Percentiles rank a stretch among this genome's conserved stretches.
Evolutionary conservation across 2,888 invertebrate species (phyloP).

Genomic region (Andricus curvator): DNA sequence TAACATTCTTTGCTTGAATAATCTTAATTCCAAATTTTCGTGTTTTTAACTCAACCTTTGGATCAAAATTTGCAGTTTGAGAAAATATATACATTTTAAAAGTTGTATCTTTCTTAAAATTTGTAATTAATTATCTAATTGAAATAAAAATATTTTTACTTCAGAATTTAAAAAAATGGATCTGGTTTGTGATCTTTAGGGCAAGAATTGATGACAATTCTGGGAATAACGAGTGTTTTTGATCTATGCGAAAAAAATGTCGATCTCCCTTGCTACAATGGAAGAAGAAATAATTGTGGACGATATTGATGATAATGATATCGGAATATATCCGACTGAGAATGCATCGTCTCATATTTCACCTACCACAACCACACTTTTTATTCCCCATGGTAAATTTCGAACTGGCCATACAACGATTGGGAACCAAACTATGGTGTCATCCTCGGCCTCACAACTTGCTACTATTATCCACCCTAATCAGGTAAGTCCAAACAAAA

Average conservation of each 20-base stretch:
- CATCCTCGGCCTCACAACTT: conserved; percentile 67
- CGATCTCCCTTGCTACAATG: conserved; percentile 64
- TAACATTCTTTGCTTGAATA: not conserved
- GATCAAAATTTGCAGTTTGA: not conserved
- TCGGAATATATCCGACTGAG: conserved; percentile 51
- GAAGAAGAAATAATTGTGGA: conserved; percentile 68
- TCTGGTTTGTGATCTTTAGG: not conserved
- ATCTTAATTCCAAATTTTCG: not conserved
- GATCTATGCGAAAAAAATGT: conserved; percentile 20
- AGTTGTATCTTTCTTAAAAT: not conserved
- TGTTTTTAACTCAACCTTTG: not conserved
- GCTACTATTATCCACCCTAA: conserved; percentile 72
- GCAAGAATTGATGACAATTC: not conserved
- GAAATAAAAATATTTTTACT: not conserved
- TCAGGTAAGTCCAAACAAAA: conserved; percentile 62
- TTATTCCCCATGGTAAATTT: conserved; percentile 73
- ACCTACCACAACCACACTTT: conserved; percentile 66
- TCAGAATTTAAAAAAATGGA: not conserved
- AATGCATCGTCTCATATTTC: conserved; percentile 68
- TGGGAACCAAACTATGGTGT: conserved; percentile 67
- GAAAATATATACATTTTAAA: not conserved
- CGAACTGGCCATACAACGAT: conserved; percentile 63
- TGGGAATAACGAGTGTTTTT: not conserved
- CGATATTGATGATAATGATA: conserved; percentile 36
- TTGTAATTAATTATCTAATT: not conserved